Percentiles rank a stretch among this genome's conserved stretches.
Evolutionary conservation across 2,888 invertebrate species (phyloP).

Genomic region (Sphecodes monilicornis): DNA sequence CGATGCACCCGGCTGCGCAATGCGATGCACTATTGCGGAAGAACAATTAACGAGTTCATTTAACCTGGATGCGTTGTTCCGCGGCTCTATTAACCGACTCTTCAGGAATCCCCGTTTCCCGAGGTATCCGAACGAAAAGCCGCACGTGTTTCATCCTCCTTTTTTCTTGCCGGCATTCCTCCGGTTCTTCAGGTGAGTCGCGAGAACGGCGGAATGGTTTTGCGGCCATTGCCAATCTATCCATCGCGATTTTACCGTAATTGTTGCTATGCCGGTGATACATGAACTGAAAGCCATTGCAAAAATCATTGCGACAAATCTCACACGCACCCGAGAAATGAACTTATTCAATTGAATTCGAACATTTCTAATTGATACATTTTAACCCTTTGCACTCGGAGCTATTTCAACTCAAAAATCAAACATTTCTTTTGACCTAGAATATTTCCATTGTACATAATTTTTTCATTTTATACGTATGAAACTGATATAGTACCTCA

Average conservation of each 20-base stretch:
- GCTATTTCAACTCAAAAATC: no score
- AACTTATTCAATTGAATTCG: no score
- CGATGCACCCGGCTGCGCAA: conserved; percentile 46
- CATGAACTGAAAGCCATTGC: background rate
- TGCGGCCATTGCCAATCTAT: background rate
- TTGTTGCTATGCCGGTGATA: background rate
- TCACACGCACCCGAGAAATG: background rate
- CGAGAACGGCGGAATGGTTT: background rate
- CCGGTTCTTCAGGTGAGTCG: conserved; percentile 2
- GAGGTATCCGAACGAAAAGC: conserved; percentile 32
- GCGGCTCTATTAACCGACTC: conserved; percentile 44
- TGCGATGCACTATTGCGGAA: conserved; percentile 48
- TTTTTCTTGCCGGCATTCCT: conserved; percentile 32
- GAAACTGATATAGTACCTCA: no score
- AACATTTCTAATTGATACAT: background rate
- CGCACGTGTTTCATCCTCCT: conserved; percentile 38
- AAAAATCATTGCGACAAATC: background rate
- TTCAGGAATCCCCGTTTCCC: conserved; percentile 40
- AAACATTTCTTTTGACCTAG: no score
- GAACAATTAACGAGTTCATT: conserved; percentile 65
- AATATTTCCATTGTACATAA: no score
- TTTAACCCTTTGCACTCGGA: no score
- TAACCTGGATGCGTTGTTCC: conserved; percentile 49
- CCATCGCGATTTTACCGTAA: background rate
- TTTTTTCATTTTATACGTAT: no score